Conservation (phyloP, 2,888 invertebrate genomes). For the Cryptus viduatorius region DNA sequence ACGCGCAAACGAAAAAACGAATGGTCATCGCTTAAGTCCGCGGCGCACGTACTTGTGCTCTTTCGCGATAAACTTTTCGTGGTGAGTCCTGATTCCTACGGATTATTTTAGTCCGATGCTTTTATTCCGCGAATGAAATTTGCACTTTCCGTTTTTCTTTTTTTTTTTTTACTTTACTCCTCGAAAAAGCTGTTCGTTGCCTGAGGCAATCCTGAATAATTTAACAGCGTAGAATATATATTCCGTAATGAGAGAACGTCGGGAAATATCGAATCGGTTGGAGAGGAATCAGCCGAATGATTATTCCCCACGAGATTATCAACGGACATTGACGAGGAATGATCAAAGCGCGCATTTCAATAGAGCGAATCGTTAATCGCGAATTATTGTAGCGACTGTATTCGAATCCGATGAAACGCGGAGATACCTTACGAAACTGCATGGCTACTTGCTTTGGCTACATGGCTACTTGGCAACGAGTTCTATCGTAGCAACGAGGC, state of each 20-base stretch:
- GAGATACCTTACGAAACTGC: neutral
- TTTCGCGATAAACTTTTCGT: slow-evolving; percentile 38
- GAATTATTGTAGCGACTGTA: neutral
- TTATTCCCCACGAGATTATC: neutral
- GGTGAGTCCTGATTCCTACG: slow-evolving; percentile 23
- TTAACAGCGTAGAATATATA: neutral
- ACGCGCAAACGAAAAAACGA: slow-evolving; percentile 22
- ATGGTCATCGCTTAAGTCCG: slow-evolving; percentile 48
- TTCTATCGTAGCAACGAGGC: slow-evolving; percentile 40
- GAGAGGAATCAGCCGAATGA: neutral
- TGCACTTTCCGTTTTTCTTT: slow-evolving; percentile 8
- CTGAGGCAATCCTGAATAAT: slow-evolving; percentile 15
- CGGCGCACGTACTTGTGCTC: slow-evolving; percentile 36
- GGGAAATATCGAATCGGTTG: neutral
- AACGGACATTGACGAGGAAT: slow-evolving; percentile 19
- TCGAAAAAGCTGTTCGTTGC: neutral
- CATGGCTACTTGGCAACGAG: slow-evolving; percentile 25
- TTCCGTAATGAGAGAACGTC: neutral
- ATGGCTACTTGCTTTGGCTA: no score
- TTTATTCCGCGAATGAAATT: slow-evolving; percentile 42
- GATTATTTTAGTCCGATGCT: slow-evolving; percentile 42
- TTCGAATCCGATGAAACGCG: slow-evolving; percentile 8
- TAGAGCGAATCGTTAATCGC: slow-evolving; percentile 23
- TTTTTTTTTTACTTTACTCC: neutral
- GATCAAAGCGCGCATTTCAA: neutral